A percentile compares a stretch with the other conserved stretches of the same genome.
Evolutionary conservation across 2,797 vertebrate species (phyloP).

Genomic region (Dicrostonyx torquatus): DNA sequence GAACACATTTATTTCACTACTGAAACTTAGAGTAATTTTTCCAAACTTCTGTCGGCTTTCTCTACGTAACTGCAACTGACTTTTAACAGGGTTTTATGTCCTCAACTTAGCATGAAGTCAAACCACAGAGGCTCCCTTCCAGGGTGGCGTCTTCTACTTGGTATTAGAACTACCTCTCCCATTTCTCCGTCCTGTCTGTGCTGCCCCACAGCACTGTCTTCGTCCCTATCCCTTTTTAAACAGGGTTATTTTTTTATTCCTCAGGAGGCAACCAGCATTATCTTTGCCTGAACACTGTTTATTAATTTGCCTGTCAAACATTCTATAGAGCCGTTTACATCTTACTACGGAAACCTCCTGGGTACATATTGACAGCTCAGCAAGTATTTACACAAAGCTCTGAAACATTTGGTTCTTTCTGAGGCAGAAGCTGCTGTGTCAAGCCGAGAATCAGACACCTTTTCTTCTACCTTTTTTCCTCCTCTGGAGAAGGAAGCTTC

Average conservation of each 20-base stretch:
- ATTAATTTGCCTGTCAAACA: slow-evolving; percentile 81
- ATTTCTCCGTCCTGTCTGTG: background rate
- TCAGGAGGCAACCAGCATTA: slow-evolving; percentile 63
- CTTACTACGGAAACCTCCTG: slow-evolving; percentile 76
- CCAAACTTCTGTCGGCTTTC: slow-evolving; percentile 59
- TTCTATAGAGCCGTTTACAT: slow-evolving; percentile 73
- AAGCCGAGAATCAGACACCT: slow-evolving; percentile 73
- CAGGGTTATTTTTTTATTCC: slow-evolving; percentile 63
- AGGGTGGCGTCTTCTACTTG: slow-evolving; percentile 26
- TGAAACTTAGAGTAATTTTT: slow-evolving; percentile 31
- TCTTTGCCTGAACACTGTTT: slow-evolving; percentile 79
- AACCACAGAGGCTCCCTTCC: background rate
- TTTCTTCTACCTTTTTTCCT: slow-evolving; percentile 2
- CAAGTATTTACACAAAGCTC: slow-evolving; percentile 82
- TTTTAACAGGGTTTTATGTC: slow-evolving; percentile 45
- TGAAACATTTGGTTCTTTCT: slow-evolving; percentile 77
- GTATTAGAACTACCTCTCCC: background rate
- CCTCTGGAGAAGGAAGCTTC: slow-evolving; percentile 55
- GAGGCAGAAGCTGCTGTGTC: slow-evolving; percentile 61
- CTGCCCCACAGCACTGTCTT: background rate
- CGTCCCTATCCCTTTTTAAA: slow-evolving; percentile 28
- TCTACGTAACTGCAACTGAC: slow-evolving; percentile 50
- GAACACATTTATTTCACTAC: slow-evolving; percentile 22
- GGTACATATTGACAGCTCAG: slow-evolving; percentile 80
- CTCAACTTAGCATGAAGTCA: slow-evolving; percentile 30